Percentiles rank a stretch among this genome's conserved stretches.
phyloP scores from a whole-genome alignment of 2,113 vertebrate genomes.

The Diadophis punctatus region DNA sequence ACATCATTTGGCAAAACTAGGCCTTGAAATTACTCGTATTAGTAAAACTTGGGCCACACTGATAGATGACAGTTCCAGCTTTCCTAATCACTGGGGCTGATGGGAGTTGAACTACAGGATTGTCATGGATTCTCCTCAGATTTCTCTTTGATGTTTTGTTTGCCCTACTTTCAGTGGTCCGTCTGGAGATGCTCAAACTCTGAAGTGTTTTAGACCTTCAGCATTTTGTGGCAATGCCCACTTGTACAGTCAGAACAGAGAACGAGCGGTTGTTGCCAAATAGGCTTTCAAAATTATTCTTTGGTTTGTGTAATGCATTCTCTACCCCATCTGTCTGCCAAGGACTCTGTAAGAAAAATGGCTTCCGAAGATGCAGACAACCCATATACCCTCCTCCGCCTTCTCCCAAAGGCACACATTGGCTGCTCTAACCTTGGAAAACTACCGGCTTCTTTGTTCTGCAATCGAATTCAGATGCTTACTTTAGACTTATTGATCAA shows the following conservation, averaged over 20 bases:
- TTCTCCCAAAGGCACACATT: neutral
- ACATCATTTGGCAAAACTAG: neutral
- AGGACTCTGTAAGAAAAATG: neutral
- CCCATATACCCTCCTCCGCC: too few relatives aligned
- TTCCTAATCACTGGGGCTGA: neutral
- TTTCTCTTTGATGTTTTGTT: neutral
- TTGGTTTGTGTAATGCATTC: neutral
- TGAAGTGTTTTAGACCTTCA: neutral
- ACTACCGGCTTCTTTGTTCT: neutral
- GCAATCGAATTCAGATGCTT: neutral
- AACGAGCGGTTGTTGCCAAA: neutral
- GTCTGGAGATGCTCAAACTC: neutral
- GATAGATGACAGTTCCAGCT: neutral
- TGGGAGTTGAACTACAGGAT: neutral
- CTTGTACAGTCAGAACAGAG: neutral
- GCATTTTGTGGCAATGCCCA: neutral
- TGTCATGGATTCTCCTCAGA: neutral
- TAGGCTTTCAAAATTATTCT: neutral
- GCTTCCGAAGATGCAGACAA: neutral
- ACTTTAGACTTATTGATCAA: neutral
- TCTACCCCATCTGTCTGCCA: neutral
- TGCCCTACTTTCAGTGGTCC: neutral
- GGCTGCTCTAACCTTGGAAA: neutral
- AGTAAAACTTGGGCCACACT: neutral
- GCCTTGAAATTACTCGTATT: neutral